phyloP scores from a whole-genome alignment of 53 echinoderm and acorn worm genomes.

The Glandiceps talaboti region DNA sequence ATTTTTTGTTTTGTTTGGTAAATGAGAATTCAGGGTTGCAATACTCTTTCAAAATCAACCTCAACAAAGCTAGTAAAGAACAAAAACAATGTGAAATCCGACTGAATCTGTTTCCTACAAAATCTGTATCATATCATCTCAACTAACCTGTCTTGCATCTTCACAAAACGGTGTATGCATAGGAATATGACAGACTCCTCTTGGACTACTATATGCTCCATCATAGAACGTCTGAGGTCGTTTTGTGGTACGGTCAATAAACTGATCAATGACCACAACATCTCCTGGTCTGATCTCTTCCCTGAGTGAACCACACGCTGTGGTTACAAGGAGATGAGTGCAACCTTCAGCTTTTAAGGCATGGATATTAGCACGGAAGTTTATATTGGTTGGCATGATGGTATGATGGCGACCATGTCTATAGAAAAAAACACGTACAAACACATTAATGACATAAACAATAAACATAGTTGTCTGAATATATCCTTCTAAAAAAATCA shows the following conservation, averaged over 20 bases:
- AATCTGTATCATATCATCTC: no score
- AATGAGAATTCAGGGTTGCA: no score
- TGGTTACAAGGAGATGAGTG: constrained; percentile 69
- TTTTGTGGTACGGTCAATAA: constrained; percentile 83
- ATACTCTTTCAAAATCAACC: not conserved
- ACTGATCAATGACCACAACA: constrained; percentile 78
- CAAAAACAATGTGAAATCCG: no score
- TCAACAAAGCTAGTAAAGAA: not conserved
- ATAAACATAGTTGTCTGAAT: no score
- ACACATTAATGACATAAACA: not conserved
- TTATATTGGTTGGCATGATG: constrained; percentile 58
- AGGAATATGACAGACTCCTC: constrained; percentile 69
- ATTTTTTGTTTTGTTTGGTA: no score
- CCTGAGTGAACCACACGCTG: constrained; percentile 79
- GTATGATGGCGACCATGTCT: constrained; percentile 74
- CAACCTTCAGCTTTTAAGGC: constrained; percentile 76
- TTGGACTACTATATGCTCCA: constrained; percentile 29
- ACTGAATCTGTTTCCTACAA: no score
- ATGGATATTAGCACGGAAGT: constrained; percentile 72
- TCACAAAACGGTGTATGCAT: constrained; percentile 82
- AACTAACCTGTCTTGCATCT: constrained; percentile 44
- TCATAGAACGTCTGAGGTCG: constrained; percentile 80
- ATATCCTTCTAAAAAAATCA: no score
- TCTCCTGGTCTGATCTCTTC: constrained; percentile 76
- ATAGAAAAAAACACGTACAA: not conserved